Evolutionary conservation across 2,113 vertebrate genomes (phyloP), one percentile per base, ranked within the genome.

Genomic region (Bolborhynchus lineola): DNA sequence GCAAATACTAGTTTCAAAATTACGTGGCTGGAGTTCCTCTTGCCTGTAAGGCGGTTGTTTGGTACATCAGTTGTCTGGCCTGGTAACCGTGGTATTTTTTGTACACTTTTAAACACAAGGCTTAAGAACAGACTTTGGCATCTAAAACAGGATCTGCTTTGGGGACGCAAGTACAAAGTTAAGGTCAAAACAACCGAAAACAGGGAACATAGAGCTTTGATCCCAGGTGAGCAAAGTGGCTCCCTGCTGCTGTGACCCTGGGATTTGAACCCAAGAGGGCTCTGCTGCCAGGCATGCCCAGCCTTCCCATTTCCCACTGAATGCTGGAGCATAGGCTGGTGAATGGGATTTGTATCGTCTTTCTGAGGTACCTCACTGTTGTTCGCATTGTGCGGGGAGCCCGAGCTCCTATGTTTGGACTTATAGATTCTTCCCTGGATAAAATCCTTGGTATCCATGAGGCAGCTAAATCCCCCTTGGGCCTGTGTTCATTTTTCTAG

Each of bases 221-320:
- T 82, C 33, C 64, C 37, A 59, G 7, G 42, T 26, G 70, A 11
- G 44, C 35, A n/a, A 19, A 92, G 72, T 26, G 11, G 7, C 28
- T 78, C 37, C 70, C 17, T 2, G 33, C 9, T 37, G 59, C 76
- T 0, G 0, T 64, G 62, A 4, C 44, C 28, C 15, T 0, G 5
- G 24, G 24, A 42, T 59, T 47, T 1, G 1, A 67, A 42, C 17
- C 15, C 2, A 1, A 21, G 37, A 13, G 55, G 42, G 49, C 42
- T 70, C 23, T 85, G 60, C 41, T 0, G 4, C 31, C 28, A 16
- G 55, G 33, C 50, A 26, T 47, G 75, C 11, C 44, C 50, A 18
- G 31, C 49, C 33, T 65, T 31, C 57, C 63, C 3, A 0, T 12
- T 53, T 33, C 26, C 35, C 23, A 7, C 23, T 25, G 35, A 47